phyloP scores from a whole-genome alignment of 1,140 invertebrate genomes.

The Aricia agestis region DNA sequence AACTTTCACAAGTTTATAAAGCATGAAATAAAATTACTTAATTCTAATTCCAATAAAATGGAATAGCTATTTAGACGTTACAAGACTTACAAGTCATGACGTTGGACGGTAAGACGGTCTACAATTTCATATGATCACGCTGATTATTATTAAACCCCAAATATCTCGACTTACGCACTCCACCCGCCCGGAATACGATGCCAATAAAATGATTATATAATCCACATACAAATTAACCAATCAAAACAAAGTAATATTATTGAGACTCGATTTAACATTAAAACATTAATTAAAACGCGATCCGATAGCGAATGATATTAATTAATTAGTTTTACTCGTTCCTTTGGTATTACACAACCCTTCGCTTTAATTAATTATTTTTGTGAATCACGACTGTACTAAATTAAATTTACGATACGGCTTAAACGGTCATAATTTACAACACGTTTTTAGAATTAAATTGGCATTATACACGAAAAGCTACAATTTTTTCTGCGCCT shows the following conservation, averaged over 20 bases:
- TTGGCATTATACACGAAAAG: slow-evolving; percentile 3
- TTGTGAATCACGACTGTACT: neutral
- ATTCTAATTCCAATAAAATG: too few species aligned
- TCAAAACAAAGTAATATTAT: neutral
- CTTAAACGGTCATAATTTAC: neutral
- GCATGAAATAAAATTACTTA: too few species aligned
- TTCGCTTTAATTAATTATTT: slow-evolving; percentile 4
- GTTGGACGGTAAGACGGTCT: too few species aligned
- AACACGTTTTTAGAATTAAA: slow-evolving; percentile 1
- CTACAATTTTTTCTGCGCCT: neutral
- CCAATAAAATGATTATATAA: neutral
- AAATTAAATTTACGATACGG: neutral
- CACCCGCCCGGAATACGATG: neutral
- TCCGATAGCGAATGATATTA: neutral
- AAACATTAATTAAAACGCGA: neutral
- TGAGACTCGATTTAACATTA: neutral
- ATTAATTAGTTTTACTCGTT: neutral
- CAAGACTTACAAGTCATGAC: too few species aligned
- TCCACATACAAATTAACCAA: neutral
- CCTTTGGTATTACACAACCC: neutral
- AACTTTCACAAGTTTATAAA: too few species aligned
- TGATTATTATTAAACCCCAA: too few species aligned
- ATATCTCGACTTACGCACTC: neutral
- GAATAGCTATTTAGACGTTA: too few species aligned
- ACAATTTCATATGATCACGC: too few species aligned